Conservation (phyloP, 2,797 vertebrate genomes). For the Pipistrellus pipistrellus region DNA sequence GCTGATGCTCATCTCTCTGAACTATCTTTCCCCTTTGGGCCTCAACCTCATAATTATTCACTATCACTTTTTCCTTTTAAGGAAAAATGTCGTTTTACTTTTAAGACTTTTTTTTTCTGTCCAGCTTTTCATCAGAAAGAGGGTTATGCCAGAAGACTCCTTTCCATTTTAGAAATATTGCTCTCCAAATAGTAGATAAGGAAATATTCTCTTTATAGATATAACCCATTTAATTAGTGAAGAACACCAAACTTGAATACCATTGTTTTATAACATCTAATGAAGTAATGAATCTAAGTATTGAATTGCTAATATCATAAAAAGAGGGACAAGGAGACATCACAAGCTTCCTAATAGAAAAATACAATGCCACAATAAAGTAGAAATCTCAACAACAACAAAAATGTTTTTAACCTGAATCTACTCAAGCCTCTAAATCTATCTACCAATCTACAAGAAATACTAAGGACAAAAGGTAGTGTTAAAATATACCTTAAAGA, state of each 20-base stretch:
- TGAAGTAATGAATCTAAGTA: not conserved
- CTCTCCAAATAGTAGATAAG: constrained; percentile 7
- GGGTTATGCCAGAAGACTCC: not conserved
- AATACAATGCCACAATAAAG: not conserved
- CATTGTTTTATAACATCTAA: constrained; percentile 21
- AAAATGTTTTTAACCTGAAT: not conserved
- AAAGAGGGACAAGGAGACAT: not conserved
- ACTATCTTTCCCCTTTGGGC: not conserved
- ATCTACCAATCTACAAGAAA: constrained; percentile 3
- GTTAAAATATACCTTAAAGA: constrained; percentile 22
- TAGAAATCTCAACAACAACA: not conserved
- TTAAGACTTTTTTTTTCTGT: not conserved
- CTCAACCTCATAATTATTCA: not conserved
- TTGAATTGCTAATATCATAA: constrained; percentile 19
- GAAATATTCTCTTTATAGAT: not conserved
- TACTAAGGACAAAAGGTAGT: not conserved
- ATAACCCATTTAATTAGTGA: not conserved
- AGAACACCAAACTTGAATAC: constrained; percentile 9
- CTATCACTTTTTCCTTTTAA: constrained; percentile 12
- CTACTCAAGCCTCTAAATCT: not conserved
- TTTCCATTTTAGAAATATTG: not conserved
- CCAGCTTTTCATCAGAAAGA: constrained; percentile 1
- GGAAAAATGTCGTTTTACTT: not conserved
- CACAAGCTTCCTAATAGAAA: not conserved
- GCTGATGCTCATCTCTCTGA: not conserved